Base-by-base conservation (phyloP, 2,797 vertebrate genomes). In the Enteromius afrohamiltoni region DNA sequence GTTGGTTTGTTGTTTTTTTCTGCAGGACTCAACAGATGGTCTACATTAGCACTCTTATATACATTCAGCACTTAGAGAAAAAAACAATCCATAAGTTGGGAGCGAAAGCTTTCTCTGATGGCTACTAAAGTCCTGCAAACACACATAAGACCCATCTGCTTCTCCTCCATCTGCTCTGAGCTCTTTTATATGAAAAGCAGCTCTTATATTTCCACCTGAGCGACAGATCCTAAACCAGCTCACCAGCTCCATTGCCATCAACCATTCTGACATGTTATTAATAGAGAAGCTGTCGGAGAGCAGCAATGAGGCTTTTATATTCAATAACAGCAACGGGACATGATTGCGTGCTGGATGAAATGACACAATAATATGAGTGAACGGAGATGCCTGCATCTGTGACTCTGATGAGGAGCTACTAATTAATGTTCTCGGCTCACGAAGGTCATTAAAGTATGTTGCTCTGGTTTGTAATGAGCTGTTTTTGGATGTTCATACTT, bases 231-330 rank as follows among this genome's bases (percentile, higher is more conserved):
- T 88, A 87, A 85, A 77, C 47, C 55, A 83, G 83, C 76, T 71
- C 85, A 29, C 68, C 4, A 92, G 90, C 90, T 92, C 90, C 87
- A 92, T 91, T 91, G 87, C 81, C 91, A 88, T 91, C 91, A 87
- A 87, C 80, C 90, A 92, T 93, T 93, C 85, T 93, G 92, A 92
- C 92, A 89, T 92, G 91, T 93, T 89, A 93, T 92, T 93, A 94
- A 94, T 92, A 89, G 88, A 86, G 87, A 89, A 91, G 86, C 89
- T 92, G 93, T 92, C 92, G 90, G 87, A 65, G 23, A 42, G 74
- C 82, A 67, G 83, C 88, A 51, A 85, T 75, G 51, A 88, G 80
- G 83, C 89, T 89, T 76, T 84, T 88, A 88, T 88, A 90, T 93
- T 93, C 90, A 89, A 93, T 94, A 88, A 92, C 69, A 69, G 68